Evolutionary conservation across 2,113 vertebrate species (phyloP), one percentile per base, ranked within the genome.

Genomic region (Shinisaurus crocodilurus): DNA sequence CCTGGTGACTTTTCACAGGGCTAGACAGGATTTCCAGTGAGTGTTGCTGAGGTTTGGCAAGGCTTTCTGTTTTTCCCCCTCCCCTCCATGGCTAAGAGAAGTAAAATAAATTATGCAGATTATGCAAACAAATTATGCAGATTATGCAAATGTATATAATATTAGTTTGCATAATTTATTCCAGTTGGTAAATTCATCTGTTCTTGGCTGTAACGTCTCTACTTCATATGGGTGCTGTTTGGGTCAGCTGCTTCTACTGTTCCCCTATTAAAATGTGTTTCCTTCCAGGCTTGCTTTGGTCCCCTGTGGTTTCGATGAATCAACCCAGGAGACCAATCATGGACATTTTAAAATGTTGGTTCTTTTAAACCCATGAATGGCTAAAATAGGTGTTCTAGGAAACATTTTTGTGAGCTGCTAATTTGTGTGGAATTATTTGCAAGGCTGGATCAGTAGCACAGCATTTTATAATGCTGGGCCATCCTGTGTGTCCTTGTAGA

Each of bases 201-300:
- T 57, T 72, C 84, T 86, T 82, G 48, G 48, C 79, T 89, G n/a
- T 32, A 27, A 43, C 6, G 48, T 12, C 80, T 69, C 45, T 86
- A n/a, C 70, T 86, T 83, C 70, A 57, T 74, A 5, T 57, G n/a
- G 18, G 60, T 45, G 54, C 32, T 89, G 65, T 76, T 32, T 84
- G 40, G 40, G 81, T 89, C 70, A 65, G 12, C 37, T 69, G 80
- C 67, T 54, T 72, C 65, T 82, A 50, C 81, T 76, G n/a, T 13
- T 89, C 57, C 43, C 50, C 81, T 57, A 89, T 82, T 83, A 43
- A 82, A 89, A 89, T 83, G 54, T 45, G 40, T 83, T n/a, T 65
- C 72, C 43, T 57, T 84, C 20, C 81, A 76, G 69, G 29, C 10
- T 83, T 76, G 70, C 48, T 57, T 84, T 54, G 65, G 50, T 16